A percentile compares a stretch with the other conserved stretches of the same genome.
Conservation (phyloP, 2,113 vertebrate genomes). For the Setophaga petechia region DNA sequence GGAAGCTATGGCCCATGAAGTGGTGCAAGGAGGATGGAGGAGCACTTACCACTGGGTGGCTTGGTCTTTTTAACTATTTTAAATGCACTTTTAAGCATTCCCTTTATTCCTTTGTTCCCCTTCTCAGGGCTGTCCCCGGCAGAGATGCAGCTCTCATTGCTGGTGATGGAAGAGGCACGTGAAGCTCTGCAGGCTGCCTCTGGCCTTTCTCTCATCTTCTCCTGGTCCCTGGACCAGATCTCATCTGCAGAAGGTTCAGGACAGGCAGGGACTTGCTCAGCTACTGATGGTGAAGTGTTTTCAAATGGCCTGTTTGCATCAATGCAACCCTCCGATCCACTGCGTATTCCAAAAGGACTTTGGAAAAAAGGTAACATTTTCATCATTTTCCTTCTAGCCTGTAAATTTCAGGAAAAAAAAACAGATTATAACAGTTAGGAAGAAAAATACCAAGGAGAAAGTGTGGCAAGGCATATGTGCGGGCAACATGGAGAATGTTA, state of each 20-base stretch:
- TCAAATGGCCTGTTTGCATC: background rate
- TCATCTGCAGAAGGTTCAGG: slow-evolving; percentile 13
- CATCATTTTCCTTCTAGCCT: slow-evolving; percentile 55
- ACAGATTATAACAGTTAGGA: background rate
- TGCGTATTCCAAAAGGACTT: slow-evolving; percentile 37
- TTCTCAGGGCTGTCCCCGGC: slow-evolving; percentile 23
- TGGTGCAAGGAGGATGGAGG: background rate
- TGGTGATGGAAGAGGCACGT: slow-evolving; percentile 7
- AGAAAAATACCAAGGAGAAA: background rate
- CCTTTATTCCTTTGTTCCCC: slow-evolving; percentile 44
- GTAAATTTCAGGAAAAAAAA: background rate
- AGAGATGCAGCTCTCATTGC: slow-evolving; percentile 22
- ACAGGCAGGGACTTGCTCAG: background rate
- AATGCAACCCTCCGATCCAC: background rate
- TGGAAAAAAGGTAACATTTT: slow-evolving; percentile 62
- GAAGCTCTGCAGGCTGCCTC: background rate
- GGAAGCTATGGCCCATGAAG: background rate
- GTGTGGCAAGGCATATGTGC: background rate
- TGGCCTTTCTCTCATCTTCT: slow-evolving; percentile 5
- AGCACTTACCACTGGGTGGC: slow-evolving; percentile 51
- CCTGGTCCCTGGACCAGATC: background rate
- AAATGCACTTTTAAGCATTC: background rate
- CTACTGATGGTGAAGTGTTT: background rate
- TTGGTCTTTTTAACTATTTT: slow-evolving; percentile 42
- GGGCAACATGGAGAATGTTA: background rate